These are phyloP conservation scores for Eumaeus atala DNA, from an alignment of 1,140 invertebrate species.

Conservation along the genomic window DNA sequence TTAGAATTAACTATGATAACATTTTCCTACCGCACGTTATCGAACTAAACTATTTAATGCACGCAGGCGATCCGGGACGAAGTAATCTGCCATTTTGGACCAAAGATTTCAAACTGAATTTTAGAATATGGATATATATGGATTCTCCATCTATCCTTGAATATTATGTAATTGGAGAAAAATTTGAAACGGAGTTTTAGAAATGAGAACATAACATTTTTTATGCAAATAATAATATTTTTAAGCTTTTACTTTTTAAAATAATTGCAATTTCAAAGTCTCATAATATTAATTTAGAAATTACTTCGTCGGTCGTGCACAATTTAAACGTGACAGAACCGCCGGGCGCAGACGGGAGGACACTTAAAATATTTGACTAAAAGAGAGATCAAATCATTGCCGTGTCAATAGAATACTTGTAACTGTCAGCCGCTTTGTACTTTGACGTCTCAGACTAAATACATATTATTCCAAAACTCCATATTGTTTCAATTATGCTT, in stretches of 20 bases:
- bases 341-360: constrained; percentile 45
- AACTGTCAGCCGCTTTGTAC: constrained; percentile 1
- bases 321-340: constrained; percentile 38
- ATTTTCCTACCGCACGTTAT: constrained; percentile 68
- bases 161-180: too few relatives aligned
- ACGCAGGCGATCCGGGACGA: constrained; percentile 12
- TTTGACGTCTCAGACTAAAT: too few relatives aligned
- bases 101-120: too few relatives aligned
- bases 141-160: too few relatives aligned
- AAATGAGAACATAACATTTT: too few relatives aligned
- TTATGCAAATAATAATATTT: too few relatives aligned
- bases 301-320: constrained; percentile 29
- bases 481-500: too few relatives aligned
- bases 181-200: too few relatives aligned
- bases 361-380: constrained; percentile 79
- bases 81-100: neutral
- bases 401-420: constrained; percentile 53
- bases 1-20: constrained; percentile 69
- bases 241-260: neutral
- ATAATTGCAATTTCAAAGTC: constrained; percentile 10
- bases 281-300: neutral
- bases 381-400: constrained; percentile 85
- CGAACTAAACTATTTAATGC: constrained; percentile 60
- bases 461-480: too few relatives aligned
- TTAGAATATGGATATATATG: too few relatives aligned